Conservation (phyloP, 2,797 vertebrate species). For the Hylomyscus alleni region DNA sequence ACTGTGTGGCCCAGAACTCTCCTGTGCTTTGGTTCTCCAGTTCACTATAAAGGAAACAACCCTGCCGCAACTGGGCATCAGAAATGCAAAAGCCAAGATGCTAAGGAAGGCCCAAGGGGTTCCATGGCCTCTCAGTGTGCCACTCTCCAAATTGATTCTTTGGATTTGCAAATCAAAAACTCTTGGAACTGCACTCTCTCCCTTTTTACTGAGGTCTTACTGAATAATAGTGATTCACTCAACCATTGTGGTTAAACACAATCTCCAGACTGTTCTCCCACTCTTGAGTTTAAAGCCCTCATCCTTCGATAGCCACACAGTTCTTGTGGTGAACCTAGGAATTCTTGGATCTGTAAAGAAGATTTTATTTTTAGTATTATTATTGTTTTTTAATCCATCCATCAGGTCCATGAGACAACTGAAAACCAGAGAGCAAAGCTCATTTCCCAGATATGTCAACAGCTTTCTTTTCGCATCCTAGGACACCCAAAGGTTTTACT, state of each 20-base stretch:
- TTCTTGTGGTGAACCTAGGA: neutral
- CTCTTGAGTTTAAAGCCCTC: neutral
- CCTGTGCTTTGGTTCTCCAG: neutral
- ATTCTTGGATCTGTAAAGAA: slow-evolving; percentile 43
- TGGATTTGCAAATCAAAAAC: neutral
- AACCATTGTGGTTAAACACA: neutral
- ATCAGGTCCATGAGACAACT: neutral
- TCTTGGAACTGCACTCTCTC: neutral
- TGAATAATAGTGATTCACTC: neutral
- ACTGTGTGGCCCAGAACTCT: neutral
- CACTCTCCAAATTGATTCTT: neutral
- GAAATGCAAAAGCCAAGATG: neutral
- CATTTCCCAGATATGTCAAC: neutral
- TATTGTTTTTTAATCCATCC: neutral
- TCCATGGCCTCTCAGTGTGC: neutral
- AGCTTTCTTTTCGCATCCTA: neutral
- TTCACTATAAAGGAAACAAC: neutral
- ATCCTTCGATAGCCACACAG: neutral
- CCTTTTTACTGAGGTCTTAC: neutral
- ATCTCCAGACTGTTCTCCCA: neutral
- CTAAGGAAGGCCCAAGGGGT: neutral
- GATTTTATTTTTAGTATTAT: neutral
- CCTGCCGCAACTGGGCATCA: neutral
- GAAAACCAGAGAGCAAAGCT: neutral
- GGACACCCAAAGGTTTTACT: neutral